Percentiles rank a stretch among this genome's conserved stretches.
phyloP scores from a whole-genome alignment of 2,797 vertebrate species.

The Clarias platycephalus region DNA sequence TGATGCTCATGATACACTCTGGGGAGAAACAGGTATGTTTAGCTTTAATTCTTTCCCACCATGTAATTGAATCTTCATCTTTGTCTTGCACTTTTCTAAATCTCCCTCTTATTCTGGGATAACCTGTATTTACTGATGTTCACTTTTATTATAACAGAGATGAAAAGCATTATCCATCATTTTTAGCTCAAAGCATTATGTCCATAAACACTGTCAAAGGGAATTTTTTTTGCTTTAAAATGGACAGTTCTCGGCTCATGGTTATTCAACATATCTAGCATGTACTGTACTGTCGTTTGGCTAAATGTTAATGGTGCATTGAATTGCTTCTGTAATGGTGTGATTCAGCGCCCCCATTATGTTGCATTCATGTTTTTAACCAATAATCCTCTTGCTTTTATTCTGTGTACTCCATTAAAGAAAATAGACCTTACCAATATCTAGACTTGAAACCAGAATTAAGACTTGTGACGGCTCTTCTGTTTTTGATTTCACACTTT shows the following conservation, averaged over 20 bases:
- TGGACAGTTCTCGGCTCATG: not conserved
- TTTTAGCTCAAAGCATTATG: not conserved
- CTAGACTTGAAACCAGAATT: not conserved
- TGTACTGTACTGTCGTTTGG: not conserved
- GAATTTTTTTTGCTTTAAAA: not conserved
- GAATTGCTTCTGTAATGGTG: not conserved
- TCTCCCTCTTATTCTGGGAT: constrained; percentile 28
- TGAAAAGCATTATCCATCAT: not conserved
- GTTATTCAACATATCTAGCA: not conserved
- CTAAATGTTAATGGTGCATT: not conserved
- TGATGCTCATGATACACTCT: constrained; percentile 90
- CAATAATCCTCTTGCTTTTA: not conserved
- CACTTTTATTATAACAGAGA: constrained; percentile 17
- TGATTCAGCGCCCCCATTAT: not conserved
- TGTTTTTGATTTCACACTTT: not conserved
- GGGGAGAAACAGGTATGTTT: constrained; percentile 97
- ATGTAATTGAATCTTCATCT: constrained; percentile 14
- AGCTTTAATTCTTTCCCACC: constrained; percentile 43
- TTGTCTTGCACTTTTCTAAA: constrained; percentile 52
- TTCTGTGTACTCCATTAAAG: not conserved
- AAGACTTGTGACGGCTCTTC: not conserved
- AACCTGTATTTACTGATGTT: constrained; percentile 61
- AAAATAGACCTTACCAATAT: not conserved
- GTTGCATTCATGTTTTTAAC: not conserved
- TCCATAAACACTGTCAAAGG: constrained; percentile 1